phyloP scores from a whole-genome alignment of 2,113 vertebrate species.

The Toxotes jaculatrix region DNA sequence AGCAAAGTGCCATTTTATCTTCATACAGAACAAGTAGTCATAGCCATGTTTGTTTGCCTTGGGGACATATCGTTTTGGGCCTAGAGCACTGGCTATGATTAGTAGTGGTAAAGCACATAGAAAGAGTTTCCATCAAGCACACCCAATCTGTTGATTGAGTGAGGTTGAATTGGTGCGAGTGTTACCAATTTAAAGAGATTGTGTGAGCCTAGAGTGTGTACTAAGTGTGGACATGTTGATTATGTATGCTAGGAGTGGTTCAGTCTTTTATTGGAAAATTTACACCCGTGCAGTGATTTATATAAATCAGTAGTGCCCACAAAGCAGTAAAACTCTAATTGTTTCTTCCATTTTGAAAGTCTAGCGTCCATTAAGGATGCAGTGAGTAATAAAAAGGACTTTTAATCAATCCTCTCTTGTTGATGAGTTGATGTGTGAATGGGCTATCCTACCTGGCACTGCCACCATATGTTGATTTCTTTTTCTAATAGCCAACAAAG shows the following conservation, averaged over 20 bases:
- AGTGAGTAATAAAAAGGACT: conserved; percentile 85
- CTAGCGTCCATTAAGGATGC: conserved; percentile 86
- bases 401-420: conserved; percentile 88
- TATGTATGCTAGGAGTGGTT: conserved; percentile 83
- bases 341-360: conserved; percentile 88
- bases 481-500: conserved; percentile 72
- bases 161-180: conserved; percentile 61
- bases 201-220: conserved; percentile 63
- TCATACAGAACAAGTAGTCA: conserved; percentile 7
- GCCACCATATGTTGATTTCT: conserved; percentile 78
- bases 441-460: conserved; percentile 75
- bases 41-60: conserved; percentile 37
- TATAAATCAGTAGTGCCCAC: conserved; percentile 86
- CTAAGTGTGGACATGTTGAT: conserved; percentile 80
- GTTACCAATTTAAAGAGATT: conserved; percentile 73
- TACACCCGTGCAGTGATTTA: conserved; percentile 86
- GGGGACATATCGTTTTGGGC: conserved; percentile 31
- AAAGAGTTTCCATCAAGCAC: conserved; percentile 63
- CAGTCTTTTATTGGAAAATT: conserved; percentile 85
- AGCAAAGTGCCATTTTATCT: conserved; percentile 28
- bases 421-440: conserved; percentile 85
- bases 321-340: conserved; percentile 88
- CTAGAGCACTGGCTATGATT: conserved; percentile 41
- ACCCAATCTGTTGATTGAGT: conserved; percentile 67
- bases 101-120: conserved; percentile 46